Conservation (phyloP, 2,113 vertebrate species). For the Tinamus guttatus region DNA sequence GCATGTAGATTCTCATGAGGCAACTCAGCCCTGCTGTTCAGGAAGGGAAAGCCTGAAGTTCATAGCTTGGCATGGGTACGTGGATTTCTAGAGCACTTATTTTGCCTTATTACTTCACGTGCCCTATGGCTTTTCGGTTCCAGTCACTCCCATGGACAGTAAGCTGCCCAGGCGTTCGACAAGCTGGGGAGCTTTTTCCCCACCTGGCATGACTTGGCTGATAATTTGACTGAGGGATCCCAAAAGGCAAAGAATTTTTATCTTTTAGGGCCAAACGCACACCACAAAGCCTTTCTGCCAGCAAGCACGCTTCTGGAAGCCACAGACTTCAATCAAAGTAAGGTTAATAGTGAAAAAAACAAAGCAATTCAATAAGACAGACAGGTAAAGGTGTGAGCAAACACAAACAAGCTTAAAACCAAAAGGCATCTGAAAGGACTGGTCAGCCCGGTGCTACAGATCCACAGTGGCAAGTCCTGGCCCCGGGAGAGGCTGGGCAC, state of each 20-base stretch:
- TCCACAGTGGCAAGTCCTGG: not conserved
- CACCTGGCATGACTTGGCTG: not conserved
- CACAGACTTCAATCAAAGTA: not conserved
- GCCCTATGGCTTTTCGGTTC: rapidly evolving
- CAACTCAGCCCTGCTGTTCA: not conserved
- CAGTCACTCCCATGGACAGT: not conserved
- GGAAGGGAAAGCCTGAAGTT: not conserved
- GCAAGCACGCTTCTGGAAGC: conserved; percentile 36
- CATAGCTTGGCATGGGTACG: not conserved
- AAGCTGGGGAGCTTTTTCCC: not conserved
- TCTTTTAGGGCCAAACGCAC: not conserved
- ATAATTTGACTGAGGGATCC: not conserved
- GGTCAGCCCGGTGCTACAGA: rapidly evolving
- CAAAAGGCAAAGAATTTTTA: not conserved
- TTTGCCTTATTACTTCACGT: not conserved
- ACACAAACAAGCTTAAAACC: conserved; percentile 7
- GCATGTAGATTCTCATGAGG: not conserved
- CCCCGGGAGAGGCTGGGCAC: not conserved
- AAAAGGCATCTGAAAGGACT: not conserved
- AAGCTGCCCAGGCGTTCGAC: not conserved
- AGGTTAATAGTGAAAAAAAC: conserved; percentile 28
- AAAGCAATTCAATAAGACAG: conserved; percentile 1
- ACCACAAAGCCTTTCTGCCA: not conserved
- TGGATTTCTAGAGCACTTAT: rapidly evolving
- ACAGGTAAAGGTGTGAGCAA: conserved; percentile 17